phyloP scores from a whole-genome alignment of 2,888 invertebrate species.

The Acrobasis repandana region DNA sequence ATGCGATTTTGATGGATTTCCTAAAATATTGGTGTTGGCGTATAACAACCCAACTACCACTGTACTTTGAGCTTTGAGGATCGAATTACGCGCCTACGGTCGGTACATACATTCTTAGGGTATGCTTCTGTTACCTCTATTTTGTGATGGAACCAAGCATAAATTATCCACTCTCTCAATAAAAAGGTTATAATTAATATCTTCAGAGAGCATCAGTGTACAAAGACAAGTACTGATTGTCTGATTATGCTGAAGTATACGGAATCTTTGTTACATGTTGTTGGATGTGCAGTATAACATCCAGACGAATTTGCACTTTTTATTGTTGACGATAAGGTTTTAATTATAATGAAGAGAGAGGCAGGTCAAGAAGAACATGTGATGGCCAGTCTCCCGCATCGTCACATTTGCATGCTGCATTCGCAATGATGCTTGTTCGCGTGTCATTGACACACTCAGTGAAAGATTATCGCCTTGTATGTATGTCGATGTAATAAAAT shows the following conservation, averaged over 20 bases:
- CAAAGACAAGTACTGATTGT: constrained; percentile 55
- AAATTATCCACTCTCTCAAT: constrained; percentile 17
- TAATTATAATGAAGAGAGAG: constrained; percentile 31
- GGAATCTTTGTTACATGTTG: constrained; percentile 25
- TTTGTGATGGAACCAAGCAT: neutral
- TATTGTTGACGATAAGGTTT: constrained; percentile 30
- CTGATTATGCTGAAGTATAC: constrained; percentile 47
- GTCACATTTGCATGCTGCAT: constrained; percentile 49
- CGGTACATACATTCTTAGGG: too few species aligned
- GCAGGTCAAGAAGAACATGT: constrained; percentile 55
- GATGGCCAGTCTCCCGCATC: constrained; percentile 54
- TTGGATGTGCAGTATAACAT: too few species aligned
- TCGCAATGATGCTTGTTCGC: constrained; percentile 41
- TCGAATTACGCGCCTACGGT: too few species aligned
- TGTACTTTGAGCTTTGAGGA: too few species aligned
- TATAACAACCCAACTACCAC: too few species aligned
- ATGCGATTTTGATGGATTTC: too few species aligned
- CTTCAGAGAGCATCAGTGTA: constrained; percentile 36
- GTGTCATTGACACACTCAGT: constrained; percentile 36
- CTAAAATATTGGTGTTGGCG: too few species aligned
- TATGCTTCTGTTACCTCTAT: neutral
- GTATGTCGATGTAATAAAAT: constrained; percentile 22
- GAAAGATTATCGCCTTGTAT: constrained; percentile 25
- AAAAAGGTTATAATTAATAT: constrained; percentile 39
- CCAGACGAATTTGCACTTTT: constrained; percentile 32